Conservation (phyloP, 2,888 invertebrate genomes). For the Patella ulyssiponensis region DNA sequence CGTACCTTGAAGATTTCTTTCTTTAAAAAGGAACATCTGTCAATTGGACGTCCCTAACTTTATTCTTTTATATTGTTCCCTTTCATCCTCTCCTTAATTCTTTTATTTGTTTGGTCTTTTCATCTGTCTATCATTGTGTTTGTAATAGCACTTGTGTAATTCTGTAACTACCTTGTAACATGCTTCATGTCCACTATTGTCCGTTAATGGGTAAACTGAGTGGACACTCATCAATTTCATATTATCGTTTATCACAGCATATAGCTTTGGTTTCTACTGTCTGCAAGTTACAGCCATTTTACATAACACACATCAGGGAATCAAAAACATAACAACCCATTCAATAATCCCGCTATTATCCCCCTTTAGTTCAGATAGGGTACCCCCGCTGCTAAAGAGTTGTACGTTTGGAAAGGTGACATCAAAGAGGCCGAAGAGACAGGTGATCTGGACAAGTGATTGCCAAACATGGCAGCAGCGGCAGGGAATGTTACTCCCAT, state of each 20-base stretch:
- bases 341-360: neutral
- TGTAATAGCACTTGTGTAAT: slow-evolving; percentile 10
- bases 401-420: slow-evolving; percentile 40
- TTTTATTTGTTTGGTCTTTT: no score
- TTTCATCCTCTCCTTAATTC: no score
- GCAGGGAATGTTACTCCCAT: slow-evolving; percentile 56
- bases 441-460: slow-evolving; percentile 49
- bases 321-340: neutral
- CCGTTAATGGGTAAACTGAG: neutral
- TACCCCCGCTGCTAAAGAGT: slow-evolving; percentile 11
- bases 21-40: no score
- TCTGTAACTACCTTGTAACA: neutral
- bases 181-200: slow-evolving; percentile 4
- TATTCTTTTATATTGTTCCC: no score
- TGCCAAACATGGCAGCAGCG: slow-evolving; percentile 54
- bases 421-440: slow-evolving; percentile 46
- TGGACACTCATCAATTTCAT: slow-evolving; percentile 9
- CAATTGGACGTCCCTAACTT: no score
- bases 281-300: neutral
- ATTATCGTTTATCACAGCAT: slow-evolving; percentile 8
- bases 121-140: no score
- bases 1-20: no score
- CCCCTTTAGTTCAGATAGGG: slow-evolving; percentile 17
- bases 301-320: neutral
- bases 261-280: slow-evolving; percentile 7